A percentile compares a stretch with the other conserved stretches of the same genome.
Conservation (phyloP, 53 echinoderm and acorn worm species). For the Apostichopus leukothele region DNA sequence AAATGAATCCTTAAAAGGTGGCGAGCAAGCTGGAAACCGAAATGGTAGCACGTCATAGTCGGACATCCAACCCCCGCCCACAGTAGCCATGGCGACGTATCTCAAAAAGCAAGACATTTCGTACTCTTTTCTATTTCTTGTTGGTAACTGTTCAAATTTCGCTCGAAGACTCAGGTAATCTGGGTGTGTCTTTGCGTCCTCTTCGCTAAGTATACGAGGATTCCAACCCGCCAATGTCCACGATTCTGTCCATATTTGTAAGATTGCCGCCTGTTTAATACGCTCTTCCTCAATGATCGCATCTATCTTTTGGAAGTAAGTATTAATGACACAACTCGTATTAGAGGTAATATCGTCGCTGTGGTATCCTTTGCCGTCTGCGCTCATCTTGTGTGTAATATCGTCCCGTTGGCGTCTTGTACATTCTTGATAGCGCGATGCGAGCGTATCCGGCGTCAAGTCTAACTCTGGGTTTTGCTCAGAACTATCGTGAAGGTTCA, state of each 20-base stretch:
- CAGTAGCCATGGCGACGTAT: neutral
- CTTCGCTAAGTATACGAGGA: neutral
- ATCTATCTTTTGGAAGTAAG: neutral
- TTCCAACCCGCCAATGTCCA: slow-evolving; percentile 6
- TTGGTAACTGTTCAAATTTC: neutral
- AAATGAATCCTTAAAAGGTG: neutral
- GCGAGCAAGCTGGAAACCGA: neutral
- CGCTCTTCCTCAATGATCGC: neutral
- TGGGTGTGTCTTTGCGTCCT: neutral
- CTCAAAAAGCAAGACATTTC: slow-evolving; percentile 5
- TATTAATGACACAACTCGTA: neutral
- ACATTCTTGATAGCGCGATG: too few relatives aligned
- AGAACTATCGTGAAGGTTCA: neutral
- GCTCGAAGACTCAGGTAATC: neutral
- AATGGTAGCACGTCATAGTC: slow-evolving; percentile 5
- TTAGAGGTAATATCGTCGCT: neutral
- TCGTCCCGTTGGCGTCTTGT: too few relatives aligned
- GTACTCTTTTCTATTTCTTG: neutral
- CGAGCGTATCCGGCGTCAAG: too few relatives aligned
- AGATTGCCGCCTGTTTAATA: neutral
- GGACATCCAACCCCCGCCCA: slow-evolving; percentile 21
- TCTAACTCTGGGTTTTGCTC: too few relatives aligned
- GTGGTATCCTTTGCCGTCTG: too few relatives aligned
- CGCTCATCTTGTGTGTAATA: too few relatives aligned
- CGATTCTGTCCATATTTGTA: neutral